Conservation (phyloP, 2,888 invertebrate species). For the Gortyna flavago region DNA sequence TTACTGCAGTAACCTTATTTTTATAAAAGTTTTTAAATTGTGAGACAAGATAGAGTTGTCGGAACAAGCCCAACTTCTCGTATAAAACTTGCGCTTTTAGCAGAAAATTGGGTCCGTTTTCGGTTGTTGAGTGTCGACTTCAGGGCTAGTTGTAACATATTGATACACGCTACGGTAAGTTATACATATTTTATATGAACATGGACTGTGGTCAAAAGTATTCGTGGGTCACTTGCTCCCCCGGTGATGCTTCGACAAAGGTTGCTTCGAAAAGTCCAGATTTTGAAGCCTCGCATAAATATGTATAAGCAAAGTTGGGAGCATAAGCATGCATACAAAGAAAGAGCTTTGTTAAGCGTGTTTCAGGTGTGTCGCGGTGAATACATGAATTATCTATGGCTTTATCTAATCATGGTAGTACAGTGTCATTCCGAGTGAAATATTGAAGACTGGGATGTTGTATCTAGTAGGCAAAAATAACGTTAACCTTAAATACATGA, state of each 20-base stretch:
- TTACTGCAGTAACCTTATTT: slow-evolving; percentile 16
- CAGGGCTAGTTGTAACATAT: slow-evolving; percentile 49
- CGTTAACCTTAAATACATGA: slow-evolving; percentile 7
- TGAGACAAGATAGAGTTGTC: slow-evolving; percentile 12
- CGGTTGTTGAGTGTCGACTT: slow-evolving; percentile 19
- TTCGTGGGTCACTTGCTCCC: slow-evolving; percentile 54
- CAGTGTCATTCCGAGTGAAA: slow-evolving; percentile 72
- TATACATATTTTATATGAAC: slow-evolving; percentile 53
- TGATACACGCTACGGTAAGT: slow-evolving; percentile 35
- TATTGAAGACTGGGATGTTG: slow-evolving; percentile 69
- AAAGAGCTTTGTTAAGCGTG: slow-evolving; percentile 69
- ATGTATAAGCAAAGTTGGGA: slow-evolving; percentile 64
- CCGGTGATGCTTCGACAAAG: slow-evolving; percentile 47
- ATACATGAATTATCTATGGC: slow-evolving; percentile 69
- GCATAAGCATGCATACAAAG: slow-evolving; percentile 66
- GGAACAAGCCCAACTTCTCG: slow-evolving; percentile 27
- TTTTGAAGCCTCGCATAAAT: slow-evolving; percentile 64
- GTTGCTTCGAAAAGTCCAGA: slow-evolving; percentile 48
- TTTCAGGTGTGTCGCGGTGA: slow-evolving; percentile 66
- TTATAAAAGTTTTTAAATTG: slow-evolving; percentile 38
- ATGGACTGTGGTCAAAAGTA: slow-evolving; percentile 52
- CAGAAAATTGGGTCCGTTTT: slow-evolving; percentile 25
- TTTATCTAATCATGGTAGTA: slow-evolving; percentile 79
- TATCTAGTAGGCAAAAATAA: slow-evolving; percentile 33
- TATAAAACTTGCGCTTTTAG: slow-evolving; percentile 40